Conservation (phyloP, 2,888 invertebrate genomes). For the Agonopterix subpropinquella region DNA sequence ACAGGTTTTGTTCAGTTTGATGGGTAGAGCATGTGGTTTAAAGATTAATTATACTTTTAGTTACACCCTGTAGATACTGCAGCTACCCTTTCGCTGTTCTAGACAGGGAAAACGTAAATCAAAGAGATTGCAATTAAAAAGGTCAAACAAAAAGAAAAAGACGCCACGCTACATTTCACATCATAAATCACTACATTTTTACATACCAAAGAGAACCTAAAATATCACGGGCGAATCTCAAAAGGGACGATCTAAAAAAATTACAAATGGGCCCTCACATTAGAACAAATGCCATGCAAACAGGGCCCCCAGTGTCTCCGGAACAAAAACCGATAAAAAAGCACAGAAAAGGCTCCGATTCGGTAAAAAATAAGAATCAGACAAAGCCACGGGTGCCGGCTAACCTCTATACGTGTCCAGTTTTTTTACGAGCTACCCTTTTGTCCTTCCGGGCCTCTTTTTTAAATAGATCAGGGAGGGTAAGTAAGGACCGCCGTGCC, state of each 20-base stretch:
- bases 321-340: conserved; percentile 75
- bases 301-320: conserved; percentile 59
- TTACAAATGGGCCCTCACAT: conserved; percentile 69
- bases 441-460: conserved; percentile 73
- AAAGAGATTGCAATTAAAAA: conserved; percentile 6
- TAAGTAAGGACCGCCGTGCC: conserved; percentile 62
- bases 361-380: conserved; percentile 75
- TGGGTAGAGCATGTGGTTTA: too few relatives aligned
- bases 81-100: too few relatives aligned
- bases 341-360: conserved; percentile 68
- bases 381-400: conserved; percentile 62
- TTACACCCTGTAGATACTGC: too few relatives aligned
- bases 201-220: conserved; percentile 49
- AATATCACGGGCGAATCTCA: conserved; percentile 46
- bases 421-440: conserved; percentile 71
- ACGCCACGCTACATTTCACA: conserved; percentile 19
- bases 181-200: conserved; percentile 52
- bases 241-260: conserved; percentile 47
- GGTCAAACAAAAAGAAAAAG: conserved; percentile 26
- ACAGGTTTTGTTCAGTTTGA: too few relatives aligned
- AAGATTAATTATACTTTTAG: too few relatives aligned
- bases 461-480: conserved; percentile 74
- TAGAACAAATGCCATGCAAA: conserved; percentile 63
- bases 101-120: background rate
- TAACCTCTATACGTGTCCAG: conserved; percentile 70